Conservation (phyloP, 1,140 invertebrate genomes). For the Bombus soroeensis region DNA sequence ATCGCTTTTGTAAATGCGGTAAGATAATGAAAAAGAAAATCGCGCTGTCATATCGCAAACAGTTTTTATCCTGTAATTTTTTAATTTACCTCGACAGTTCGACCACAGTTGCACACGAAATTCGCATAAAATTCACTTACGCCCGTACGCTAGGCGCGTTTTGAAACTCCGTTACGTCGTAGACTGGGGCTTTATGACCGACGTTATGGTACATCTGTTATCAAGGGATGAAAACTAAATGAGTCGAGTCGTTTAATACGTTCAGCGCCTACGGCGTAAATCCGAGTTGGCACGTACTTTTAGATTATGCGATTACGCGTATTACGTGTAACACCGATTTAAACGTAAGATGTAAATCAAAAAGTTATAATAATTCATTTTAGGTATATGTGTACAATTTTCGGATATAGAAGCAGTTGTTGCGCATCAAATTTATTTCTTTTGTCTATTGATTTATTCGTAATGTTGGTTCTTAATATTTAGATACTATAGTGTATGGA, state of each 20-base stretch:
- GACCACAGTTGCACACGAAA: not conserved
- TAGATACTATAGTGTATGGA: too few relatives aligned
- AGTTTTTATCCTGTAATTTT: not conserved
- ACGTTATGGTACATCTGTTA: constrained; percentile 56
- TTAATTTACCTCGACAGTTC: not conserved
- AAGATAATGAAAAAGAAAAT: not conserved
- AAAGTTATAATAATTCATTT: not conserved
- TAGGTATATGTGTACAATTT: not conserved
- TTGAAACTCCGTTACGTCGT: constrained; percentile 36
- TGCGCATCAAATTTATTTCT: too few relatives aligned
- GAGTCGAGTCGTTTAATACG: constrained; percentile 60
- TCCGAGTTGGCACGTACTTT: not conserved
- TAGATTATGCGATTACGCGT: not conserved
- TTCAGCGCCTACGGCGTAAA: too few relatives aligned
- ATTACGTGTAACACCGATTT: not conserved
- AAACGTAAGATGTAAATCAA: not conserved
- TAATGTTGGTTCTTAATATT: too few relatives aligned
- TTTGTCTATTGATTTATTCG: too few relatives aligned
- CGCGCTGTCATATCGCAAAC: not conserved
- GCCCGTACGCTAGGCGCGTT: not conserved
- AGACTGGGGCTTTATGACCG: constrained; percentile 61
- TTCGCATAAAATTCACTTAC: constrained; percentile 29
- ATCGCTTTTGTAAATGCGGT: too few relatives aligned
- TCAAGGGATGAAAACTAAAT: constrained; percentile 53
- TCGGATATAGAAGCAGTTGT: too few relatives aligned